These are phyloP conservation scores for Lepidurus packardi DNA, from an alignment of 1,140 invertebrate species.

Conservation along the genomic window DNA sequence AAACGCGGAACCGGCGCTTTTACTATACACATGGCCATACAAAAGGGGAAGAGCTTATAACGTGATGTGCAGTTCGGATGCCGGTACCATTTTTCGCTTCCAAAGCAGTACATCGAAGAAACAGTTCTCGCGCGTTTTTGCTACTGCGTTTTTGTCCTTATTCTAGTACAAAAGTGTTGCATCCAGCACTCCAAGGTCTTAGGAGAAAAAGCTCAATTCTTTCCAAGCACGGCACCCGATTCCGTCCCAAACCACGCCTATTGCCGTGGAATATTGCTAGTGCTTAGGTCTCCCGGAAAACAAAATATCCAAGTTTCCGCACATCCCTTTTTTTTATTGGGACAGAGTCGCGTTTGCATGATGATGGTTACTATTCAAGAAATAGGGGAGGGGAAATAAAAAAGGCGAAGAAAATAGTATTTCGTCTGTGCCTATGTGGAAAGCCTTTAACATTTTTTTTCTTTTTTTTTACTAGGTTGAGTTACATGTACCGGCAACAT, in stretches of 20 bases:
- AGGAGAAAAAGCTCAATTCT: slow-evolving; percentile 4
- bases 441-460: too few relatives aligned
- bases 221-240: not conserved
- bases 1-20: not conserved
- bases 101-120: not conserved
- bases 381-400: too few relatives aligned
- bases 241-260: not conserved
- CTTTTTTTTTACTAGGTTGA: too few relatives aligned
- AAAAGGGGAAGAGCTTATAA: not conserved
- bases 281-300: not conserved
- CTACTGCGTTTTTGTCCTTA: not conserved
- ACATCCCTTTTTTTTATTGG: not conserved
- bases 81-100: not conserved
- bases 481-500: too few relatives aligned
- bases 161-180: slow-evolving; percentile 10
- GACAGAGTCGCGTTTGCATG: not conserved
- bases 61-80: not conserved
- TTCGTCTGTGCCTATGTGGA: too few relatives aligned
- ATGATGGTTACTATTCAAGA: not conserved
- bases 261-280: not conserved
- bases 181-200: slow-evolving; percentile 2
- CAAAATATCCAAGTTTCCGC: not conserved
- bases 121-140: not conserved
- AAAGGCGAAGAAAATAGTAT: too few relatives aligned
- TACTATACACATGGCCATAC: not conserved